Conservation (phyloP, 53 echinoderm and acorn worm species). For the Zoroaster sp. region DNA sequence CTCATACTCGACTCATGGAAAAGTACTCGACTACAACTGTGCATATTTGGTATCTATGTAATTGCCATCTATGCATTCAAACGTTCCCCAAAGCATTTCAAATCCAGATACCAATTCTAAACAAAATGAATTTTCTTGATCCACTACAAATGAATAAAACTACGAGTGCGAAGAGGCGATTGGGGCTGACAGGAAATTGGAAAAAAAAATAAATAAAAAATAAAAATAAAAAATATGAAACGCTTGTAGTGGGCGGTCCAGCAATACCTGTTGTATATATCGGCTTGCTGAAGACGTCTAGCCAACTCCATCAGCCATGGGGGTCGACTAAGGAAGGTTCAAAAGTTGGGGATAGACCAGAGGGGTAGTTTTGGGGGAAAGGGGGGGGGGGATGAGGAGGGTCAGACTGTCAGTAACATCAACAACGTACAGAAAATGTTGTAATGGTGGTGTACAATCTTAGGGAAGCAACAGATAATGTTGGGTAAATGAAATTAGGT, state of each 20-base stretch:
- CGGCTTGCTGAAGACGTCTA: constrained; percentile 35
- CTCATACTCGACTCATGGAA: no score
- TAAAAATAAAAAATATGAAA: not conserved
- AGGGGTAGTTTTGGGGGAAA: not conserved
- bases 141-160: not conserved
- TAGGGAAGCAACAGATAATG: no score
- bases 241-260: not conserved
- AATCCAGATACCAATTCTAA: not conserved
- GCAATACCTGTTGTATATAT: constrained; percentile 40
- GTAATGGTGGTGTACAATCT: no score
- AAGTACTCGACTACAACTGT: no score
- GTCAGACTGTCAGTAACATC: constrained; percentile 10
- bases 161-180: not conserved
- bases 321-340: constrained; percentile 16
- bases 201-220: not conserved
- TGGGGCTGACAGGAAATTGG: not conserved
- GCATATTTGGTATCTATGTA: no score
- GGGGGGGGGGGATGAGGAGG: not conserved
- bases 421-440: not conserved
- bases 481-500: no score
- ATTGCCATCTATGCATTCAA: no score
- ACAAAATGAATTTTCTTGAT: not conserved
- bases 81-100: not conserved
- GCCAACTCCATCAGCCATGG: constrained; percentile 55
- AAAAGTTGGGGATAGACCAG: not conserved